Evolutionary conservation across 2,113 vertebrate genomes (phyloP).

Genomic region (Dicaeum eximium): DNA sequence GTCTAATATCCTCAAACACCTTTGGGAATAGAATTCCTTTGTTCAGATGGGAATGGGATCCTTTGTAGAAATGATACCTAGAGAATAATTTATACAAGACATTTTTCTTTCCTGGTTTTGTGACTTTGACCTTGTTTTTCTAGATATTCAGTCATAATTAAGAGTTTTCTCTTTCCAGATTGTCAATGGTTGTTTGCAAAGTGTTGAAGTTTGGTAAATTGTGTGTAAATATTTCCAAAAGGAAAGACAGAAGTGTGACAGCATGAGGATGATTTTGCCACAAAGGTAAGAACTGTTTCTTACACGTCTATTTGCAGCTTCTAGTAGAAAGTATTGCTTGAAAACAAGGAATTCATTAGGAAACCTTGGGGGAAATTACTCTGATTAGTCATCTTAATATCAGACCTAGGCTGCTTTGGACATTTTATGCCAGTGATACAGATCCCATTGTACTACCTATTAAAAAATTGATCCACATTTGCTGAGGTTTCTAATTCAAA

Average conservation of each 20-base stretch:
- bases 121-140: background rate
- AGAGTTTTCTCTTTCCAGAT: background rate
- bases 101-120: background rate
- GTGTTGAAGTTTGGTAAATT: background rate
- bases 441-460: background rate
- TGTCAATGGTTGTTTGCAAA: background rate
- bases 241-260: background rate
- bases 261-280: background rate
- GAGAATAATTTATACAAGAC: background rate
- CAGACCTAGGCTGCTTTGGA: background rate
- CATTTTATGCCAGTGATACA: background rate
- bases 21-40: background rate
- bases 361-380: background rate
- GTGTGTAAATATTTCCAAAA: background rate
- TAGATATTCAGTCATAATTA: background rate
- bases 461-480: background rate
- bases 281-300: background rate
- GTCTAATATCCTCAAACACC: background rate
- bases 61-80: background rate
- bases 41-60: background rate
- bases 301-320: background rate
- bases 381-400: background rate
- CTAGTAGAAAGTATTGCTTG: background rate
- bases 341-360: background rate
- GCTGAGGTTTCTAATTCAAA: background rate